Base-by-base conservation (phyloP, 2,797 vertebrate species). In the Clarias laeviceps region DNA sequence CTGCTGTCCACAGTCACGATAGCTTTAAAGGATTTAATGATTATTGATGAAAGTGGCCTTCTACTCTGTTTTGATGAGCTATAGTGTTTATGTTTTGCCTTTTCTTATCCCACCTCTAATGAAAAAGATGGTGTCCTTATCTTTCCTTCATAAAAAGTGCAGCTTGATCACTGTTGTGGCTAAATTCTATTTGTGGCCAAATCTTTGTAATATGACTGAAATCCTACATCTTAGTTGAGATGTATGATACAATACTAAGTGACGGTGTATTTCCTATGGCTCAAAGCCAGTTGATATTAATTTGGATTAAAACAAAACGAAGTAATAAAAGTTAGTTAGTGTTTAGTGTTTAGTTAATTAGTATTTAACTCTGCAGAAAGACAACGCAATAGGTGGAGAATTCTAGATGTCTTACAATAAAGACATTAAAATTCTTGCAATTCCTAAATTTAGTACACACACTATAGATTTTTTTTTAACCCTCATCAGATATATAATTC, bases 11-110 rank as follows among this genome's bases (percentile, higher is more conserved):
- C 54, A 22, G 37, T 66, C 87, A 79, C 32, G 14, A 82, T 59
- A 32, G 20, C 65, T 62, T 88, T 87, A 84, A 90, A 90, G 83
- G 76, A 88, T 86, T 81, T 85, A 73, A 88, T 88, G 83, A 87
- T 89, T 40, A 64, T 74, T 73, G 61, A 80, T 80, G n/a, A 80
- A 80, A 66, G 79, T 80, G 32, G 24, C 69, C 69, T 29, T 32
- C 68, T 62, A 29, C 68, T 62, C 40, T 64, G 80, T 82, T 78
- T 76, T 66, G 73, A 84, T 78, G 59, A 78, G 82, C 82, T 66
- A 8, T 66, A 24, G 3, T 76, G 82, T 65, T 84, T 66, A 72
- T 82, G 22, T 12, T 56, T n/a, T 54, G 17, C 5, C 57, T 65
- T 50, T 64, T 78, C 45, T 68, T 77, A 32, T 85, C 59, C 5